Evolutionary conservation across 1,140 invertebrate genomes (phyloP).

Genomic region (Metaphire vulgaris): DNA sequence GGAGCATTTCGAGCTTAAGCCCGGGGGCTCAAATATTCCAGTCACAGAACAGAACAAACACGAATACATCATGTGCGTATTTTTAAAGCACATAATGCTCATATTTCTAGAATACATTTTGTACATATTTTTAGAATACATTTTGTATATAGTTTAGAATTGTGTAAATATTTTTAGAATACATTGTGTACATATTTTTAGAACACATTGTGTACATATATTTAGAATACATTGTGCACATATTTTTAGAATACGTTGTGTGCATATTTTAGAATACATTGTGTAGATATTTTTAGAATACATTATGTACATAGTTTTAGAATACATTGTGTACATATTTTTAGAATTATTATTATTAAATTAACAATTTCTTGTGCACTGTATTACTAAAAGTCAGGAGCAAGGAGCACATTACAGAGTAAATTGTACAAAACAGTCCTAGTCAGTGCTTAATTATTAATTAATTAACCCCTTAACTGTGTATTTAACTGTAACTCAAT

Average conservation of each 20-base stretch:
- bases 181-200: too few species aligned
- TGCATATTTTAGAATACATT: neutral
- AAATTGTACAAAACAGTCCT: too few species aligned
- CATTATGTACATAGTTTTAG: neutral
- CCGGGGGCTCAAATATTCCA: conserved; percentile 72
- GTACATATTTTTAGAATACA: neutral
- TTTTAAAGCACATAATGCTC: neutral
- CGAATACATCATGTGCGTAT: conserved; percentile 76
- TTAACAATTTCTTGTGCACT: neutral
- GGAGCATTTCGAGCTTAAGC: conserved; percentile 76
- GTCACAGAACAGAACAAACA: conserved; percentile 89
- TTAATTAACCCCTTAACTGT: too few species aligned
- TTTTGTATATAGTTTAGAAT: neutral
- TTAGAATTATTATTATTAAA: neutral
- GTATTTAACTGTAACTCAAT: too few species aligned
- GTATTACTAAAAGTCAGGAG: too few species aligned
- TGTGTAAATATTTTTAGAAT: neutral
- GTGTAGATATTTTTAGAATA: neutral
- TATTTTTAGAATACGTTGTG: neutral
- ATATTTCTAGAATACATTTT: neutral
- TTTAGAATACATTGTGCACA: neutral
- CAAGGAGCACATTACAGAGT: too few species aligned
- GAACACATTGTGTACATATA: neutral
- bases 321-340: neutral
- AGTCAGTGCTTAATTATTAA: too few species aligned